These are phyloP conservation scores for Schlechtendalia chinensis DNA, from an alignment of 1,140 invertebrate species.

Conservation along the genomic window DNA sequence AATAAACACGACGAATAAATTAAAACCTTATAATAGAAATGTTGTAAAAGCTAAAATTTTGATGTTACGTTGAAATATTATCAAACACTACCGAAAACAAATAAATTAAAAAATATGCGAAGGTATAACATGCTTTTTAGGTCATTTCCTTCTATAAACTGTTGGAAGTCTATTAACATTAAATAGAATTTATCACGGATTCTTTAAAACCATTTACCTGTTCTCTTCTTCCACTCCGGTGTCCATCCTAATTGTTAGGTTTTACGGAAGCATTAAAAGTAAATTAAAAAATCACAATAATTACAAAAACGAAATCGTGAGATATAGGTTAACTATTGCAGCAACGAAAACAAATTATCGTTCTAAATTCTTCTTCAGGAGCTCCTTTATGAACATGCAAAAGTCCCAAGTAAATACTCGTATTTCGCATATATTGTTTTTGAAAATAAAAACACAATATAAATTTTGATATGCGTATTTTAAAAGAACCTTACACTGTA, in stretches of 20 bases:
- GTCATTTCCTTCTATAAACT: slow-evolving; percentile 23
- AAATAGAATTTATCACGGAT: slow-evolving; percentile 8
- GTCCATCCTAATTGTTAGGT: slow-evolving; percentile 38
- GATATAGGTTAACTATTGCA: too few relatives aligned
- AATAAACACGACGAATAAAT: background rate
- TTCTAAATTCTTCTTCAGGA: background rate
- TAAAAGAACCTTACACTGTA: background rate
- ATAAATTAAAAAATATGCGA: background rate
- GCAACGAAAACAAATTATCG: background rate
- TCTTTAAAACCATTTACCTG: slow-evolving; percentile 39
- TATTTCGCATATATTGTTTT: background rate
- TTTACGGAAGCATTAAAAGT: slow-evolving; percentile 43
- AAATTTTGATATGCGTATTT: background rate
- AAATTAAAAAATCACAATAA: slow-evolving; percentile 36
- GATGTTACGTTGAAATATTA: background rate
- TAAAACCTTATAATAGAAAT: too few relatives aligned
- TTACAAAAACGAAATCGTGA: slow-evolving; percentile 14
- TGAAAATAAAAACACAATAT: background rate
- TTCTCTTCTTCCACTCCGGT: slow-evolving; percentile 26
- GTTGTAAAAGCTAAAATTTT: background rate
- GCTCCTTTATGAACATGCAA: background rate
- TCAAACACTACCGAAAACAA: background rate
- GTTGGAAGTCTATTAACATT: slow-evolving; percentile 10
- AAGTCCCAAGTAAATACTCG: background rate
- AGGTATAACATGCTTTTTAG: background rate